Base-by-base conservation (phyloP, 2,888 invertebrate species). In the Pachycephus smyrnensis region DNA sequence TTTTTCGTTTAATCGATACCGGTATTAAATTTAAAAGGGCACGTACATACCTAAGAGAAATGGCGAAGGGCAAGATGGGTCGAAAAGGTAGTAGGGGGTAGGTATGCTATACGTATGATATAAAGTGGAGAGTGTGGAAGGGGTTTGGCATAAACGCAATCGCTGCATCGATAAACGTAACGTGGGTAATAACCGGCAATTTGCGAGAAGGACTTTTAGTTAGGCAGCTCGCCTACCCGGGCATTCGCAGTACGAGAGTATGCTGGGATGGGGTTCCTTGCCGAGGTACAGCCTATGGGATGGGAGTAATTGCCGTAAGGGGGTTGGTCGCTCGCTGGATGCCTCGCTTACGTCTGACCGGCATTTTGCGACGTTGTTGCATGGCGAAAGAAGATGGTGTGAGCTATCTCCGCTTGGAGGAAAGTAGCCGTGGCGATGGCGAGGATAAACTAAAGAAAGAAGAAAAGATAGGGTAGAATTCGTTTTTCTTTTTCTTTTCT, bases 101-200 rank as follows among this genome's bases (percentile, higher is more conserved):
- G 15, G 76, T 69, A 55, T 32, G 75, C 23, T 9, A 23, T 9
- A 23, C 23, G 55, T 23, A 55, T 55, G 55, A 55, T 55, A 55
- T 55, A 55, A 23, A 9, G 23, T 12, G 37, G 79, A 68, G 12
- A 33, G 23, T 37, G 55, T 73, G 73, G 55, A 55, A 55, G 76
- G 76, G 79, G 76, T 79, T 79, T 37, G 79, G 81, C 82, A 82
- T 86, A 85, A 88, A 85, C 82, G 85, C 86, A 85, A 87, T 84
- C 85, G 84, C 84, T 82, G 86, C 87, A 87, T 88, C 87, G 88
- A 89, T 90, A 87, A 89, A 90, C 88, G 88, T 86, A 87, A 87
- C 86, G 85, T 83, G 81, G 80, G 88, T 90, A 90, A 91, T 91
- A 91, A 90, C 89, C 88, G 85, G 89, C 88, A 90, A 90, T 91